phyloP scores from a whole-genome alignment of 2,113 vertebrate genomes.

The Siphamia tubifer region DNA sequence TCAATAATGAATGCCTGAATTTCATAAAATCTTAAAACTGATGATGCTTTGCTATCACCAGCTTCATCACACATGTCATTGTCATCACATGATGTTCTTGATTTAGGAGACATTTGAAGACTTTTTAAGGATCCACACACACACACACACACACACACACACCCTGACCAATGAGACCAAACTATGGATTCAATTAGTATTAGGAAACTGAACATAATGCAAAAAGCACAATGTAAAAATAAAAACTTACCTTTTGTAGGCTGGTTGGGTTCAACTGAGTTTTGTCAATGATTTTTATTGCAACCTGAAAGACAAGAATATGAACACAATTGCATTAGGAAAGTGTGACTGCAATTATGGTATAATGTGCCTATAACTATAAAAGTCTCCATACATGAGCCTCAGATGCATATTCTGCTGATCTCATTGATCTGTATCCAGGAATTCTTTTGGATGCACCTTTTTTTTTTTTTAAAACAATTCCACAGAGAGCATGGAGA shows the following conservation, averaged over 20 bases:
- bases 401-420: neutral
- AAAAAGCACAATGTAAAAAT: neutral
- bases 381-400: neutral
- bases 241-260: constrained; percentile 79
- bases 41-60: no score
- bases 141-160: no score
- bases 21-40: no score
- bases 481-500: neutral
- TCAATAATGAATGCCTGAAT: no score
- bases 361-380: neutral
- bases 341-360: neutral
- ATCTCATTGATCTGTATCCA: neutral
- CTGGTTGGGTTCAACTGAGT: constrained; percentile 84
- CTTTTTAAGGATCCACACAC: no score
- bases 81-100: no score
- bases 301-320: constrained; percentile 70
- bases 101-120: no score
- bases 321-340: neutral
- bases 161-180: neutral
- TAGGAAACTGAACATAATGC: neutral
- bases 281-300: constrained; percentile 85
- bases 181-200: neutral
- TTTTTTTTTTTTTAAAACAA: neutral
- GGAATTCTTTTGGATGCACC: neutral
- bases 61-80: no score